Conservation (phyloP, 2,888 invertebrate genomes). For the Agrotis clavis region DNA sequence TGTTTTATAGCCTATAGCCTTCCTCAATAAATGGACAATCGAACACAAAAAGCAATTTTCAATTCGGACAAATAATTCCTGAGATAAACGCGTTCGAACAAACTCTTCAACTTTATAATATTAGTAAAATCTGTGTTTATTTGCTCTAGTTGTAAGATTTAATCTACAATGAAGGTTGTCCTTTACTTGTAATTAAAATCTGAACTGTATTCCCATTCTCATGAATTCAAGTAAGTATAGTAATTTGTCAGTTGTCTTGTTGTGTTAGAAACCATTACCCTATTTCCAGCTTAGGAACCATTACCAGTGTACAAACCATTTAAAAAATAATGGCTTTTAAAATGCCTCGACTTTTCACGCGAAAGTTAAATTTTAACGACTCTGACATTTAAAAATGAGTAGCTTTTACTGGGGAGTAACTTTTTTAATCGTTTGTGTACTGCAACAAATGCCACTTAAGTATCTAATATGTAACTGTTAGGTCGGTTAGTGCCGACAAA, state of each 20-base stretch:
- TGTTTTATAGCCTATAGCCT: no score
- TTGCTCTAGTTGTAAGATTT: not conserved
- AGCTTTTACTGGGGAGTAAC: slow-evolving; percentile 3
- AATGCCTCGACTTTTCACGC: slow-evolving; percentile 60
- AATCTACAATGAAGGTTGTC: slow-evolving; percentile 8
- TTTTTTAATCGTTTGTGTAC: slow-evolving; percentile 28
- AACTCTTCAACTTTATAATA: no score
- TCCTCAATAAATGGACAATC: no score
- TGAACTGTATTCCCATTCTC: not conserved
- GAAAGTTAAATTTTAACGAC: slow-evolving; percentile 44
- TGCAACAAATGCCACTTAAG: slow-evolving; percentile 9
- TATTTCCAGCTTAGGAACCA: not conserved
- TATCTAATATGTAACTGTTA: slow-evolving; percentile 1
- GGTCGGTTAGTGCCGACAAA: not conserved
- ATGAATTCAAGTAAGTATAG: slow-evolving; percentile 3
- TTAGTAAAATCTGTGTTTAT: not conserved
- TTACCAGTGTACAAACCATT: slow-evolving; percentile 22
- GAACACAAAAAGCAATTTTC: no score
- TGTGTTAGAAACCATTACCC: no score
- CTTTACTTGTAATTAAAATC: slow-evolving; percentile 12
- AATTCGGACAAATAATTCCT: no score
- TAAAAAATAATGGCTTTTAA: slow-evolving; percentile 32
- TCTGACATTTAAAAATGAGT: slow-evolving; percentile 44
- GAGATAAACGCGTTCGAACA: no score
- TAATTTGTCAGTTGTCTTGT: no score